phyloP scores from a whole-genome alignment of 2,113 vertebrate genomes.

The Acinonyx jubatus region DNA sequence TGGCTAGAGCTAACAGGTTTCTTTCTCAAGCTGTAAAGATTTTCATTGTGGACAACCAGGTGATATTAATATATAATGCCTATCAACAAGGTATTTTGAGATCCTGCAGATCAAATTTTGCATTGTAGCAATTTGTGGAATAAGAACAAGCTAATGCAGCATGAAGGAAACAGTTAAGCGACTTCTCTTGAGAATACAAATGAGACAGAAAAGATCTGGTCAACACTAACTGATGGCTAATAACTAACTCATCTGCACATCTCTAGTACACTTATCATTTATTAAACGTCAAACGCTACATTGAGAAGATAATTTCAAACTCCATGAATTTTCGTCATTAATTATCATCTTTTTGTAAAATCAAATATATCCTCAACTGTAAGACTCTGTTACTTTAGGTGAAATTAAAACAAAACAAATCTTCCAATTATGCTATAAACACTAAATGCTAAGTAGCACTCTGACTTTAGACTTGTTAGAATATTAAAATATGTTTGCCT shows the following conservation, averaged over 20 bases:
- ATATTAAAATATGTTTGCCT: not conserved
- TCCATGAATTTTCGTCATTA: not conserved
- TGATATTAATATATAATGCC: not conserved
- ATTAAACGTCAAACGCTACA: not conserved
- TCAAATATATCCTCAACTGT: not conserved
- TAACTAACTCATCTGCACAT: not conserved
- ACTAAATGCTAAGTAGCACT: not conserved
- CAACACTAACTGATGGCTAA: not conserved
- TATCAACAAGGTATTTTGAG: not conserved
- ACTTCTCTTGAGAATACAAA: not conserved
- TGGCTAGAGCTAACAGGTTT: not conserved
- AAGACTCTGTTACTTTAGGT: not conserved
- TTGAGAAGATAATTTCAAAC: not conserved
- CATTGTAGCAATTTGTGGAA: not conserved
- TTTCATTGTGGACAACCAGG: not conserved
- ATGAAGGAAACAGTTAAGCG: not conserved
- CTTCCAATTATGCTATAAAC: not conserved
- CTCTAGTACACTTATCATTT: not conserved
- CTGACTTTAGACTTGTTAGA: not conserved
- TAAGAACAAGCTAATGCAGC: not conserved
- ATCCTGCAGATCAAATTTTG: not conserved
- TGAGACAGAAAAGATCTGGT: not conserved
- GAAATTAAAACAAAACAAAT: not conserved
- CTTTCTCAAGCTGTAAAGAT: not conserved
- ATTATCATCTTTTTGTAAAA: not conserved